These are phyloP conservation scores for Gambusia affinis DNA, from an alignment of 2,113 vertebrate species.

Conservation along the genomic window DNA sequence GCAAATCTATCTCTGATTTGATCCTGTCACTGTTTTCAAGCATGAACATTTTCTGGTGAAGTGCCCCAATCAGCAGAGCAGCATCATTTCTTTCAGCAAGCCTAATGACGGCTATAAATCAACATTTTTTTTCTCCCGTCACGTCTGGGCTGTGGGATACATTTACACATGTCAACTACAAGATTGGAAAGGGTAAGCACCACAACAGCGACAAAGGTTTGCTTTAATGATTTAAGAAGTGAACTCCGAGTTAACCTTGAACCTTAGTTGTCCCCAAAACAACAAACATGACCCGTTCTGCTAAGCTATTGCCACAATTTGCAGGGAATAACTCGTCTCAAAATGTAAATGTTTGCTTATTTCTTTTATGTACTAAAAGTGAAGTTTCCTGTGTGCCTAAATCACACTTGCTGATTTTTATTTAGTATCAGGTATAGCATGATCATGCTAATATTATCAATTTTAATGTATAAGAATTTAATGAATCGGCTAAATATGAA, in stretches of 20 bases:
- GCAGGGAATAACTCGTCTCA: not conserved
- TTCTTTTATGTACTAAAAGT: not conserved
- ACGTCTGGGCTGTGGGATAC: not conserved
- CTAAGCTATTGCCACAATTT: not conserved
- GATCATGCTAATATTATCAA: too few species aligned
- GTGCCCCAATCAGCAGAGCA: not conserved
- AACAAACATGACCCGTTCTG: not conserved
- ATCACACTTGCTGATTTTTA: not conserved
- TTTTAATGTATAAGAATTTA: too few species aligned
- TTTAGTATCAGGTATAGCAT: too few species aligned
- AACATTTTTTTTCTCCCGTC: not conserved
- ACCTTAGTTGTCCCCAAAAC: not conserved
- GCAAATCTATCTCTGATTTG: not conserved
- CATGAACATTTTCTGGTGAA: not conserved
- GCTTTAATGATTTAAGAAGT: not conserved
- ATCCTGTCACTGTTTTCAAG: not conserved
- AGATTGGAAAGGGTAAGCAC: not conserved
- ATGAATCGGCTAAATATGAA: too few species aligned
- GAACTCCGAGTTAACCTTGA: not conserved
- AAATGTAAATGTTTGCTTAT: slow-evolving; percentile 3
- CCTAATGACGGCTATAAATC: not conserved
- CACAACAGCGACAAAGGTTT: not conserved
- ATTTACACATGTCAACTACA: not conserved
- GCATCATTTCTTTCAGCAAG: not conserved
- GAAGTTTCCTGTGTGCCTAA: not conserved